Percentiles rank a stretch among this genome's conserved stretches.
Evolutionary conservation across 2,113 vertebrate genomes (phyloP).

Genomic region (Leiothrix lutea): DNA sequence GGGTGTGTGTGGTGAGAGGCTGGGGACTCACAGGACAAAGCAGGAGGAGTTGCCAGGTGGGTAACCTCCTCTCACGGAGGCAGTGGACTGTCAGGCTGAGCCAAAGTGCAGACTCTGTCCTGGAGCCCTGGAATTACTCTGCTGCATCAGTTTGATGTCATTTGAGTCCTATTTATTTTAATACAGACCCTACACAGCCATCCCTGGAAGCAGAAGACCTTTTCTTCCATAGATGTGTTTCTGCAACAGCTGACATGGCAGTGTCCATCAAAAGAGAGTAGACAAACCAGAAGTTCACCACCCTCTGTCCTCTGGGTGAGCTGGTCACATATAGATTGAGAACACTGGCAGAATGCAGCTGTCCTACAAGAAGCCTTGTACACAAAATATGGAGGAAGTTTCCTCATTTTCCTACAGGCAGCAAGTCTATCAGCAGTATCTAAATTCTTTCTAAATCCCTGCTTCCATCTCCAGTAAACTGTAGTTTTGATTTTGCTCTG

Average conservation of each 20-base stretch:
- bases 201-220: not conserved
- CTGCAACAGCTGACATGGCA: not conserved
- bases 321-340: not conserved
- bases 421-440: not conserved
- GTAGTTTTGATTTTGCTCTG: not conserved
- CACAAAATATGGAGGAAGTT: not conserved
- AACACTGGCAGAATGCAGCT: not conserved
- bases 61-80: not conserved
- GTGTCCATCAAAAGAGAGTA: not conserved
- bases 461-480: not conserved
- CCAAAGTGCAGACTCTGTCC: accelerated
- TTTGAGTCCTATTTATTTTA: not conserved
- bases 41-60: not conserved
- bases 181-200: not conserved
- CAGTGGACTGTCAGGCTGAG: not conserved
- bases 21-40: not conserved
- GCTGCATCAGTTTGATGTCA: accelerated
- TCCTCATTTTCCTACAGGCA: not conserved
- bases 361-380: not conserved
- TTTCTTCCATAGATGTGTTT: not conserved
- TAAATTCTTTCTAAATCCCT: not conserved
- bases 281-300: not conserved
- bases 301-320: not conserved
- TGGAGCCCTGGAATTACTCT: not conserved
- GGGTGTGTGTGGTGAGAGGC: accelerated